Percentiles rank a stretch among this genome's conserved stretches.
phyloP scores from a whole-genome alignment of 2,888 invertebrate genomes.

The Agonum fuliginosum region DNA sequence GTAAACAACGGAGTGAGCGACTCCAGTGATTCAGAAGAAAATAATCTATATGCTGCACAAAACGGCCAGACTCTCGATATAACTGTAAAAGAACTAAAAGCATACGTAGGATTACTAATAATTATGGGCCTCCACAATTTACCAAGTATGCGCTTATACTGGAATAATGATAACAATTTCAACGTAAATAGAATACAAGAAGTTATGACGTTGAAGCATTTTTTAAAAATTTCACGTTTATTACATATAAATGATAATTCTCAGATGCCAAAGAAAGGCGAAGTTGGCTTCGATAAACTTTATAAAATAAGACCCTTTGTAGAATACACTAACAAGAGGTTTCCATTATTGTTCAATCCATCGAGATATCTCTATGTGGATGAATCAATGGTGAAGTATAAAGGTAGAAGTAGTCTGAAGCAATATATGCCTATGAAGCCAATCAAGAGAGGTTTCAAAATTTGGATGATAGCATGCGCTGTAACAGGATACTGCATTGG shows the following conservation, averaged over 20 bases:
- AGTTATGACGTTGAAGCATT: slow-evolving; percentile 60
- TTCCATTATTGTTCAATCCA: slow-evolving; percentile 58
- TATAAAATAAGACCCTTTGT: slow-evolving; percentile 63
- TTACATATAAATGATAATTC: slow-evolving; percentile 62
- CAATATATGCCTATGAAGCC: slow-evolving; percentile 56
- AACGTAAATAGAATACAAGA: slow-evolving; percentile 34
- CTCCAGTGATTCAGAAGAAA: no score
- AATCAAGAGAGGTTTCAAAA: slow-evolving; percentile 49
- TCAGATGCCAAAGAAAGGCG: slow-evolving; percentile 57
- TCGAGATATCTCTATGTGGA: slow-evolving; percentile 54
- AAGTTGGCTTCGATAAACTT: slow-evolving; percentile 61
- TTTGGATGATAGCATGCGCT: slow-evolving; percentile 46
- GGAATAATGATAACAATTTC: slow-evolving; percentile 20
- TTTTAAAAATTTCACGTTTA: slow-evolving; percentile 62
- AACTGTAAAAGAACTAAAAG: slow-evolving; percentile 31
- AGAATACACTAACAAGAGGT: slow-evolving; percentile 56
- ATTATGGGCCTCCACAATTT: slow-evolving; percentile 62
- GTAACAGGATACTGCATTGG: slow-evolving; percentile 40
- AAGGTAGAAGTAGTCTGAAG: slow-evolving; percentile 60
- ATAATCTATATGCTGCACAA: slow-evolving; percentile 48
- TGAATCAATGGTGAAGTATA: slow-evolving; percentile 58
- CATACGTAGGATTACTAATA: slow-evolving; percentile 54
- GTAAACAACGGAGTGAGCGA: no score
- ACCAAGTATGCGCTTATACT: slow-evolving; percentile 44
- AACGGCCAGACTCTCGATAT: slow-evolving; percentile 12